These are phyloP conservation scores for Halcyon senegalensis DNA, from an alignment of 2,113 vertebrate genomes.

Conservation along the genomic window DNA sequence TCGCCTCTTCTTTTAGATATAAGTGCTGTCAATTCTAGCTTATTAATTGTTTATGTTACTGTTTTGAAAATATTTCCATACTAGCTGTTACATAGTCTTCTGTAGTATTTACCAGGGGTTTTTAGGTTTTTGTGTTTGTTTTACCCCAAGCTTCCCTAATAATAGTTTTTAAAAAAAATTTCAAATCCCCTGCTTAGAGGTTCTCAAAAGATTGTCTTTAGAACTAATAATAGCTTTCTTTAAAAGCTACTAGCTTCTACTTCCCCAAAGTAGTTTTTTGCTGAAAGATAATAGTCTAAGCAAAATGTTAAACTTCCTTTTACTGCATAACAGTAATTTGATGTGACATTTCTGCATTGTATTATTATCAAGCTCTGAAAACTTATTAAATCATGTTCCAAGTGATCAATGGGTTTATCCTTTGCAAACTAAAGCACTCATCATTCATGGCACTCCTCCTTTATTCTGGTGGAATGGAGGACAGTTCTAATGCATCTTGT, in stretches of 20 bases:
- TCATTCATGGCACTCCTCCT: neutral
- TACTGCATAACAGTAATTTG: neutral
- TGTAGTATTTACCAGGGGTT: neutral
- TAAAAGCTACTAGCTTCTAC: neutral
- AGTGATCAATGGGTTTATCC: constrained; percentile 43
- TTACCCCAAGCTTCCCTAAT: neutral
- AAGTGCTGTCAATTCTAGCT: neutral
- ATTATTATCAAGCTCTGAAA: constrained; percentile 1
- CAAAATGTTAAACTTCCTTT: neutral
- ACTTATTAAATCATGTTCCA: constrained; percentile 17
- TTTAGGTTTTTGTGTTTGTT: neutral
- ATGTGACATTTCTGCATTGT: constrained; percentile 25
- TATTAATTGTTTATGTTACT: neutral
- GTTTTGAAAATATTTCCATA: neutral
- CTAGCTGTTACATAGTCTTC: neutral
- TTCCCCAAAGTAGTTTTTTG: neutral
- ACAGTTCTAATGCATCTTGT: constrained; percentile 5
- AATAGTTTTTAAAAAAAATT: neutral
- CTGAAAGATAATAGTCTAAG: neutral
- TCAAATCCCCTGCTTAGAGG: neutral
- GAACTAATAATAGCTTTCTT: neutral
- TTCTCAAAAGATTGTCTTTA: neutral
- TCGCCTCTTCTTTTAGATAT: neutral
- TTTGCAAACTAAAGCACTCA: neutral
- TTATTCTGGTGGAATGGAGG: neutral